Evolutionary conservation across 2,888 invertebrate species (phyloP).

Genomic region (Abrostola tripartita): DNA sequence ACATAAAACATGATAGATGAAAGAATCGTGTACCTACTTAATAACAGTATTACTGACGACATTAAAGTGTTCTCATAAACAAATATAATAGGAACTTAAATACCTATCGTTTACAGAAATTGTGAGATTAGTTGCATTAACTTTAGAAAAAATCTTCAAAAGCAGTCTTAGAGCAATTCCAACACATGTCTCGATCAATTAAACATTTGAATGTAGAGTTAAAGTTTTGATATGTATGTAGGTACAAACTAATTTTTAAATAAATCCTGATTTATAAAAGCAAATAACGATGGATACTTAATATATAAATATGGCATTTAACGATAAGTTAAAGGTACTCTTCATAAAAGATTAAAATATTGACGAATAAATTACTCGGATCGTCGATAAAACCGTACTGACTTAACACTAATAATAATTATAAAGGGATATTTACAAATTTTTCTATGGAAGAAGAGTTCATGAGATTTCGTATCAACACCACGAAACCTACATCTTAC

Average conservation of each 20-base stretch:
- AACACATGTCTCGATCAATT: conserved; percentile 70
- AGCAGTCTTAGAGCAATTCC: conserved; percentile 88
- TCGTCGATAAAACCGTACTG: conserved; percentile 82
- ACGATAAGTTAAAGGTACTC: conserved; percentile 85
- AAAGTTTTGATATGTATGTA: conserved; percentile 75
- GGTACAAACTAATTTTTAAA: conserved; percentile 67
- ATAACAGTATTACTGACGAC: conserved; percentile 66
- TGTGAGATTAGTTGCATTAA: conserved; percentile 62
- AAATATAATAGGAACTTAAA: conserved; percentile 71
- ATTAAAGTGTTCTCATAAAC: conserved; percentile 55
- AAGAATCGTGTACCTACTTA: conserved; percentile 68
- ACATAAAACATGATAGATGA: conserved; percentile 62
- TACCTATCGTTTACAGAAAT: conserved; percentile 61
- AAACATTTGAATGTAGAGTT: conserved; percentile 53
- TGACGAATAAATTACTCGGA: conserved; percentile 84
- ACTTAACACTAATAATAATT: conserved; percentile 70
- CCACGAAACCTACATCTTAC: conserved; percentile 77
- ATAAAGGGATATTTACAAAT: conserved; percentile 87
- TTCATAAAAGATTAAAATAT: conserved; percentile 84
- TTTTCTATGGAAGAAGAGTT: conserved; percentile 87
- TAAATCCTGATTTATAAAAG: conserved; percentile 69
- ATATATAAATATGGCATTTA: conserved; percentile 87
- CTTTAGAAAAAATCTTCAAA: conserved; percentile 74
- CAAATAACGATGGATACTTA: conserved; percentile 81
- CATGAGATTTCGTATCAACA: conserved; percentile 73